These are phyloP conservation scores for Periophthalmodon schlosseri DNA, from an alignment of 2,113 vertebrate genomes.

Conservation along the genomic window DNA sequence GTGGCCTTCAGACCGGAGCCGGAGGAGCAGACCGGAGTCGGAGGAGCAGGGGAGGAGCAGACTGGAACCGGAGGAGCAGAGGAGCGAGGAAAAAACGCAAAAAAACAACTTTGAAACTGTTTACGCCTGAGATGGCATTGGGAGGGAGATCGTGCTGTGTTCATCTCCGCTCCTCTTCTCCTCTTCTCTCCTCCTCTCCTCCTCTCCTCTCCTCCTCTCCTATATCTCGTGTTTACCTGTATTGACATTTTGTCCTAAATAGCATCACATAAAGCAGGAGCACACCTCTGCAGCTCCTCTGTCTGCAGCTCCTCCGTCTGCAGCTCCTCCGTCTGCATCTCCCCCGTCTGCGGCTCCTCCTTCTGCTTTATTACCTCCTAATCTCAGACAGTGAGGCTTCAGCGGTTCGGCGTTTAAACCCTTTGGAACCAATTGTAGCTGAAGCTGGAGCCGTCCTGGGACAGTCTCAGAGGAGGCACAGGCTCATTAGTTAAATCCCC, in stretches of 20 bases:
- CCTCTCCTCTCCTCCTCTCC: neutral
- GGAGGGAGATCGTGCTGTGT: too few species aligned
- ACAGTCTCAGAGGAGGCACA: slow-evolving; percentile 77
- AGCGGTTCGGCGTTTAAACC: slow-evolving; percentile 77
- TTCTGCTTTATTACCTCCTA: slow-evolving; percentile 78
- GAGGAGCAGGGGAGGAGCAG: too few species aligned
- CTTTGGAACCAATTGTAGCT: slow-evolving; percentile 84
- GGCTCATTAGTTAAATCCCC: slow-evolving; percentile 85
- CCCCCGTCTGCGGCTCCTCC: slow-evolving; percentile 51
- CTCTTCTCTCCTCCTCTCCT: neutral
- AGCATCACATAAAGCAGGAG: slow-evolving; percentile 62
- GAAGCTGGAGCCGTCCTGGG: slow-evolving; percentile 76
- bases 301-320: too few species aligned
- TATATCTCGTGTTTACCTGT: neutral
- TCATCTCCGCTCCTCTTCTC: too few species aligned
- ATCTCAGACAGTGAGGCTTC: slow-evolving; percentile 72
- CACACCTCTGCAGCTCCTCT: slow-evolving; percentile 24
- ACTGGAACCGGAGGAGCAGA: too few species aligned
- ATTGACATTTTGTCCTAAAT: slow-evolving; percentile 33
- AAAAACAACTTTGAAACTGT: too few species aligned
- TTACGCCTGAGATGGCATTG: too few species aligned
- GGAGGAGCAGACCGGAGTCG: slow-evolving; percentile 22
- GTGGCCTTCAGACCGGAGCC: slow-evolving; percentile 51
- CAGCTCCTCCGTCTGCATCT: too few species aligned
- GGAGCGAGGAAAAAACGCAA: too few species aligned